These are phyloP conservation scores for Bothrops jararaca DNA, from an alignment of 2,113 vertebrate genomes.

Conservation along the genomic window DNA sequence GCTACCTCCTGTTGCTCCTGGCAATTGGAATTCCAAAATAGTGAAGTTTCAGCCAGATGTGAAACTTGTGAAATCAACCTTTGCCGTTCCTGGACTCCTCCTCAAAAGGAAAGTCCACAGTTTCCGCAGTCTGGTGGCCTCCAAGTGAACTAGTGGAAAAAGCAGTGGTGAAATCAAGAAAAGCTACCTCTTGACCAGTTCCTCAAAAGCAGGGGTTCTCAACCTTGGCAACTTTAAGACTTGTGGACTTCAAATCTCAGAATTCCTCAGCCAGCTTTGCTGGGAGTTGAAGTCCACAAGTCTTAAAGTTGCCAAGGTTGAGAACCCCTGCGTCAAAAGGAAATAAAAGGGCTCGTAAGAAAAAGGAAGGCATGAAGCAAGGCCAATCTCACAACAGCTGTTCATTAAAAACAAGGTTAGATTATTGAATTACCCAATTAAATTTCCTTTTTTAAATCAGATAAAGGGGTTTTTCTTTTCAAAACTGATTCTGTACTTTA, in stretches of 20 bases:
- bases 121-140: not conserved
- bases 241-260: no score
- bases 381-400: not conserved
- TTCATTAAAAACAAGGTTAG: not conserved
- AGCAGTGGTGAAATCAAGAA: not conserved
- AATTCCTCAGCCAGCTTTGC: no score
- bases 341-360: not conserved
- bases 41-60: not conserved
- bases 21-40: not conserved
- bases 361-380: not conserved
- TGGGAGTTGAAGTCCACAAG: no score
- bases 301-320: no score
- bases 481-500: constrained; percentile 1
- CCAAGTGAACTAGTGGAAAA: not conserved
- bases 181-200: not conserved
- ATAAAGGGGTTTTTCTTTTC: constrained; percentile 7
- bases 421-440: not conserved
- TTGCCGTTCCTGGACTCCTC: not conserved
- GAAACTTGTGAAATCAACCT: not conserved
- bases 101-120: not conserved
- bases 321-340: no score
- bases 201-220: no score
- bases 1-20: not conserved
- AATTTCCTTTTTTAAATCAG: not conserved
- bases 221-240: no score